Percentiles rank a stretch among this genome's conserved stretches.
Conservation (phyloP, 2,888 invertebrate genomes). For the Yponomeuta cagnagella region DNA sequence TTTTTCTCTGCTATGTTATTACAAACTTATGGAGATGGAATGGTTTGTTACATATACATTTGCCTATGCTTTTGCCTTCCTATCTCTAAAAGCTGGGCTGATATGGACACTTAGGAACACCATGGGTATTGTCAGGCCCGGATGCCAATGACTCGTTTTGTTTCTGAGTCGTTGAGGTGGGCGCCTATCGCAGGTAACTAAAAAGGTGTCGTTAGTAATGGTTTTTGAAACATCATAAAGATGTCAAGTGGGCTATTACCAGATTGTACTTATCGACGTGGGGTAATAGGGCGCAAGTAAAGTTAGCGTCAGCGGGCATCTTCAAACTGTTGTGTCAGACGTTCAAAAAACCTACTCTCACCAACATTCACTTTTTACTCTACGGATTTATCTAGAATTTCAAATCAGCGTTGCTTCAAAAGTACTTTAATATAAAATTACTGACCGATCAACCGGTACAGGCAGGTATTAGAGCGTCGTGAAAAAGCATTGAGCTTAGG, state of each 20-base stretch:
- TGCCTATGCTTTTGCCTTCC: not conserved
- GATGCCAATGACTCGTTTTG: constrained; percentile 57
- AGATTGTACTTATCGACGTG: constrained; percentile 63
- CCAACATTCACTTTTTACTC: too few relatives aligned
- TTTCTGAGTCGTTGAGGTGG: constrained; percentile 43
- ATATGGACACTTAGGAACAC: not conserved
- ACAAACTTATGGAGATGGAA: not conserved
- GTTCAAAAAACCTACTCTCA: not conserved
- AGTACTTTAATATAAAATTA: too few relatives aligned
- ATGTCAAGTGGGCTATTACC: constrained; percentile 69
- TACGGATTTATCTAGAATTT: too few relatives aligned
- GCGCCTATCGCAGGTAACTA: constrained; percentile 69
- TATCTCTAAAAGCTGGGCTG: not conserved
- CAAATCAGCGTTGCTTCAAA: too few relatives aligned
- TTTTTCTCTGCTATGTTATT: constrained; percentile 11
- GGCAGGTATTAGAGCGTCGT: not conserved
- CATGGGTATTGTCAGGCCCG: constrained; percentile 22
- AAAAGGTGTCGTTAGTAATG: constrained; percentile 76
- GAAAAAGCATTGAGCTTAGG: not conserved
- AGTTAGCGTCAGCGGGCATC: constrained; percentile 34
- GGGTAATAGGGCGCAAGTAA: constrained; percentile 50
- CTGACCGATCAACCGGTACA: not conserved
- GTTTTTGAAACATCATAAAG: constrained; percentile 74
- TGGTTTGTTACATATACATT: not conserved
- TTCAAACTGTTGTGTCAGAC: not conserved